A percentile compares a stretch with the other conserved stretches of the same genome.
Conservation (phyloP, 2,888 invertebrate species). For the Synanthedon myopaeformis region DNA sequence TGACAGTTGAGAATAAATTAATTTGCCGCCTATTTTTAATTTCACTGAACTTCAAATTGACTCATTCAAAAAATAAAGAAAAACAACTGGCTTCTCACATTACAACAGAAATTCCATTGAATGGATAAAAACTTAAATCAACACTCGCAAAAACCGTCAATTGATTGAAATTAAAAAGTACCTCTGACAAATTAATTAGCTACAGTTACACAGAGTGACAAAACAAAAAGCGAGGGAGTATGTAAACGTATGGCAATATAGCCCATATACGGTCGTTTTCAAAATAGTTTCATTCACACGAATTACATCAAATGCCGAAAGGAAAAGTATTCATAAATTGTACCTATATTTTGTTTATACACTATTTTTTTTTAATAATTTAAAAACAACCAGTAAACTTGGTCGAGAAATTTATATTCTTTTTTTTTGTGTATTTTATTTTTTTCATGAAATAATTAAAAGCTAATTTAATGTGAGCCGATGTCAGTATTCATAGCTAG, state of each 20-base stretch:
- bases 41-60: conserved; percentile 53
- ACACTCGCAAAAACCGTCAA: conserved; percentile 64
- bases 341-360: conserved; percentile 70
- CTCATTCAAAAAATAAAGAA: conserved; percentile 57
- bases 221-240: conserved; percentile 63
- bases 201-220: conserved; percentile 61
- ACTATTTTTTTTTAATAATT: conserved; percentile 71
- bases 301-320: conserved; percentile 63
- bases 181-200: conserved; percentile 66
- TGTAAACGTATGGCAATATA: conserved; percentile 66
- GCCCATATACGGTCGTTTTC: too few species aligned
- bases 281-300: too few species aligned
- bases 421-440: conserved; percentile 71
- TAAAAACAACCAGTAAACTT: conserved; percentile 68
- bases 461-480: conserved; percentile 71
- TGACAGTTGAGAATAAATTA: conserved; percentile 50
- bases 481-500: conserved; percentile 71
- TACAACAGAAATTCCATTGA: conserved; percentile 66
- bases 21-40: conserved; percentile 57
- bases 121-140: conserved; percentile 67
- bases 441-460: conserved; percentile 70
- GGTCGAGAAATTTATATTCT: conserved; percentile 70
- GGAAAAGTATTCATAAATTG: conserved; percentile 70
- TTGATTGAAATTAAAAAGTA: conserved; percentile 61
- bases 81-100: conserved; percentile 58